Conservation (phyloP, 2,888 invertebrate species). For the Anaspis maculata region DNA sequence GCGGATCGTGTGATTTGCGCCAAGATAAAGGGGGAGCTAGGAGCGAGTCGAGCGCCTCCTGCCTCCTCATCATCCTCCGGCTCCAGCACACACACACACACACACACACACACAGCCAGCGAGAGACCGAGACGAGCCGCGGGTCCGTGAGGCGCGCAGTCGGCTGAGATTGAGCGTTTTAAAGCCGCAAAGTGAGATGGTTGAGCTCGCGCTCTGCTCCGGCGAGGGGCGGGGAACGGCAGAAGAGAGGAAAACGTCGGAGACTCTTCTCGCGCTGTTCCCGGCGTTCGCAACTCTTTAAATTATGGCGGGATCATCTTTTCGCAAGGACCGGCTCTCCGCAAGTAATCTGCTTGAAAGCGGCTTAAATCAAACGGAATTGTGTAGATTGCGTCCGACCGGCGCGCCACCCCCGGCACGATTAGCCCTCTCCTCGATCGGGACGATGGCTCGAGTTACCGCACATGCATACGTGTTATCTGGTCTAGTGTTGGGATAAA, state of each 20-base stretch:
- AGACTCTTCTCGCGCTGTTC: too few species aligned
- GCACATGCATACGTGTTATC: too few species aligned
- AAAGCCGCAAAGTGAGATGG: constrained; percentile 29
- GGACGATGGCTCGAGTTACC: too few species aligned
- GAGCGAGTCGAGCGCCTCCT: too few species aligned
- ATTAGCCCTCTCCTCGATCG: background rate
- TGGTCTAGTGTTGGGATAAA: too few species aligned
- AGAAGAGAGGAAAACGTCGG: too few species aligned
- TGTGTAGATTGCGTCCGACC: constrained; percentile 12
- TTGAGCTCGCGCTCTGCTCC: too few species aligned
- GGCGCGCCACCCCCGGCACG: too few species aligned
- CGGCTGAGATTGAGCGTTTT: constrained; percentile 30
- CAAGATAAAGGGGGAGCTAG: constrained; percentile 32
- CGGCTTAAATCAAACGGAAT: constrained; percentile 32
- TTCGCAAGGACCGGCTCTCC: constrained; percentile 19
- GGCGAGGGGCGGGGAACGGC: too few species aligned
- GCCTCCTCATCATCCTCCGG: too few species aligned
- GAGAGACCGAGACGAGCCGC: constrained; percentile 13
- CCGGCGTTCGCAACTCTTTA: constrained; percentile 21
- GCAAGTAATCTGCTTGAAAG: constrained; percentile 32
- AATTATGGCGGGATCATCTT: constrained; percentile 27
- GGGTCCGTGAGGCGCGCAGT: constrained; percentile 9
- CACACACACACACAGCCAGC: too few species aligned
- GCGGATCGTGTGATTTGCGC: constrained; percentile 32
- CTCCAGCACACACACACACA: too few species aligned